Evolutionary conservation across 2,113 vertebrate genomes (phyloP), one percentile per base, ranked within the genome.

Genomic region (Callipepla californica): DNA sequence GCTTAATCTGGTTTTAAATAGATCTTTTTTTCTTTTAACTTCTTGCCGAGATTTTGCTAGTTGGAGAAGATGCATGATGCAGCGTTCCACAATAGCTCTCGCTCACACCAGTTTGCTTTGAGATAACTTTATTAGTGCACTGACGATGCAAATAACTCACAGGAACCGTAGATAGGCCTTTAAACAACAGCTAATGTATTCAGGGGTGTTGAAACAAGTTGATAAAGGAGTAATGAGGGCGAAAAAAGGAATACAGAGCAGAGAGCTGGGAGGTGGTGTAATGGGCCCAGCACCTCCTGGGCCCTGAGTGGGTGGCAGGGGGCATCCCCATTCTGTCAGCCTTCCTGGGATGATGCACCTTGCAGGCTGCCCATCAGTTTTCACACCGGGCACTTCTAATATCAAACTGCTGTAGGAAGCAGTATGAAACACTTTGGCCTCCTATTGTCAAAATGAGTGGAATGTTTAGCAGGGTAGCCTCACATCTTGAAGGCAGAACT

Each of bases 1-100:
- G 84, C 86, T 96, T 95, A 96, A 97, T 96, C 94, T 93, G 90
- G 48, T 93, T 97, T 97, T 96, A 96, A 97, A 93, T 96, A 95
- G 85, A 94, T 91, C 55, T 95, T 69, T 80, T 94, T 85, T 69
- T 63, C 68, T 97, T 96, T 94, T 72, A 89, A 68, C 89, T 97
- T 95, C 86, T 96, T 89, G 70, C 83, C 89, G 94, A 88, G 87
- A 68, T 93, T 88, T 97, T 96, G 92, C 91, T 93, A 87, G 90
- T 89, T 96, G 89, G 87, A 94, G 92, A 95, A 97, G 92, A 93
- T 72, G 90, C 75, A 79, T 96, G 96, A 95, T 57, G 22, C 73
- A 93, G 93, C 53, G 81, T 87, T 97, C 42, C 74, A 80, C 40
- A 61, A 69, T 50, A 84, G 58, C 20, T 79, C 75, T 82, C 6